These are phyloP conservation scores for Episyrphus balteatus DNA, from an alignment of 1,140 invertebrate genomes.

Conservation along the genomic window DNA sequence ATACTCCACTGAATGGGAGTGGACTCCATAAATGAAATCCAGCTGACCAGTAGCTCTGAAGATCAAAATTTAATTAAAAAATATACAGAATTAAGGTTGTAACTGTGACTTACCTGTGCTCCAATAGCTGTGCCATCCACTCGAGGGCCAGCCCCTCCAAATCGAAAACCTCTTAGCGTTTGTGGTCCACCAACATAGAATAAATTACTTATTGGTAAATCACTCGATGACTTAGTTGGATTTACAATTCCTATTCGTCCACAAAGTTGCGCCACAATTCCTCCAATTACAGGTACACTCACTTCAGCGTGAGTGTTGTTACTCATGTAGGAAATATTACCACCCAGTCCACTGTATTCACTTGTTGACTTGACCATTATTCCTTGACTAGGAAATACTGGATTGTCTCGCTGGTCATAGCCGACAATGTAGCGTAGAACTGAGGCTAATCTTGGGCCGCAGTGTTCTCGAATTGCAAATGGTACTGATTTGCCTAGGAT, in stretches of 20 bases:
- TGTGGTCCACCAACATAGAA: conserved; percentile 34
- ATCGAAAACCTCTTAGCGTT: conserved; percentile 29
- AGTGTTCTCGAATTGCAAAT: conserved; percentile 30
- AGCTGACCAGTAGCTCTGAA: conserved; percentile 26
- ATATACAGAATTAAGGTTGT: neutral
- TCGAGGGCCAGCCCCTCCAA: conserved; percentile 27
- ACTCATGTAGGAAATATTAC: conserved; percentile 28
- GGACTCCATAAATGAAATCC: conserved; percentile 32
- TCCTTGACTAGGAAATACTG: conserved; percentile 28
- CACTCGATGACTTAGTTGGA: conserved; percentile 22
- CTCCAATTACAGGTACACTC: conserved; percentile 26
- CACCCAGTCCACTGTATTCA: conserved; percentile 31
- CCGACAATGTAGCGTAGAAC: conserved; percentile 27
- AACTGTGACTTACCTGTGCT: conserved; percentile 11
- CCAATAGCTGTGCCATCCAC: conserved; percentile 30
- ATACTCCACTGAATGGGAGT: conserved; percentile 26
- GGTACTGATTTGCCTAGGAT: conserved; percentile 25
- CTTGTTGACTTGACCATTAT: conserved; percentile 26
- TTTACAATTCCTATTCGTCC: conserved; percentile 25
- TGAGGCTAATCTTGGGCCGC: conserved; percentile 31
- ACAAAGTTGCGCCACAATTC: conserved; percentile 29
- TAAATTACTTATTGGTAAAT: conserved; percentile 26
- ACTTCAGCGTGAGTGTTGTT: conserved; percentile 29
- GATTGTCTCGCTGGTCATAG: conserved; percentile 28
- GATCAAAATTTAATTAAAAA: neutral